Base-by-base conservation (phyloP, 2,113 vertebrate genomes). In the Silurus meridionalis region DNA sequence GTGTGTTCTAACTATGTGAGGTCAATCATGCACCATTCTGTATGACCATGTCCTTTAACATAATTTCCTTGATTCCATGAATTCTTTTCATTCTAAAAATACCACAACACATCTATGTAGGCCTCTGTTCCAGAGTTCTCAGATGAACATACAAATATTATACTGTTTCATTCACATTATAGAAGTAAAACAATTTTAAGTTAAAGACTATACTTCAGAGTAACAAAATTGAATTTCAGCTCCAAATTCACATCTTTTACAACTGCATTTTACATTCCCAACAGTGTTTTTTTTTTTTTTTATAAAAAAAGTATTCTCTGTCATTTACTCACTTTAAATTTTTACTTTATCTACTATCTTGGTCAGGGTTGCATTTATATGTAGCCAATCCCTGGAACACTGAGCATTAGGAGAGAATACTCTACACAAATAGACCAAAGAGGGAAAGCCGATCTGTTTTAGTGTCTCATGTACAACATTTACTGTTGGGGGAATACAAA, bases 1-100 rank as follows among this genome's bases (percentile, higher is more conserved):
- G 69, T 90, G 77, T 79, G 61, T 82, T 84, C 75, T 88, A 88
- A 84, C 81, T 83, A 71, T 84, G 74, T 77, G 72, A 75, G 79
- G 69, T 52, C 84, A 88, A 28, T 58, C n/a, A 74, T 64, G 71
- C 52, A 77, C 81, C 82, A 63, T 79, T 87, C 55, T 75, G 81
- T 82, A 57, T 77, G 23, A 57, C 58, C 80, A 88, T 28, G 25
- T 83, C 57, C 23, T 74, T 88, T 71, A 67, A 80, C 52, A 52
- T 79, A 0, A 80, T 86, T 86, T 89, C 66, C 85, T 83, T 57
- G 50, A 19, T 46, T 83, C 21, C 48, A 82, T 79, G 60, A 72
- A 64, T 80, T 53, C 79, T 71, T 25, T 67, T 79, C 75, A 66
- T 86, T 77, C 48, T 69, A 48, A 67, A 67, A 19, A 85, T 85